phyloP scores from a whole-genome alignment of 2,113 vertebrate species.

The Morone saxatilis region DNA sequence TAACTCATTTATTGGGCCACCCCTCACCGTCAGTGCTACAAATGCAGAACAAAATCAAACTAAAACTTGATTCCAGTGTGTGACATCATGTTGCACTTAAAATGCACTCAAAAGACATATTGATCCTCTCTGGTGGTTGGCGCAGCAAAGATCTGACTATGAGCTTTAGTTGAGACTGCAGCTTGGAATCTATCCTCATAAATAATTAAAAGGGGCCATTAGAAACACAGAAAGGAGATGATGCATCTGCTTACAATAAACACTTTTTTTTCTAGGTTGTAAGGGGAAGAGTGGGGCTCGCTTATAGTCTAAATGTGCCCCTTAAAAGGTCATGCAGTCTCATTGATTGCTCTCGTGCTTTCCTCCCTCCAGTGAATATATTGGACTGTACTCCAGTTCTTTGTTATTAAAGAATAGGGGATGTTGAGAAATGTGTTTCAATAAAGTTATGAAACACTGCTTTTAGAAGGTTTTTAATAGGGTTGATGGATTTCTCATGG shows the following conservation, averaged over 20 bases:
- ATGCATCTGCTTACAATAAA: conserved; percentile 20
- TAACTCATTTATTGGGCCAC: background rate
- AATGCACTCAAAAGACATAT: conserved; percentile 21
- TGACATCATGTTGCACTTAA: conserved; percentile 34
- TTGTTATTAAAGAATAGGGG: background rate
- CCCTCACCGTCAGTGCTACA: background rate
- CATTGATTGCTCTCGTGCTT: background rate
- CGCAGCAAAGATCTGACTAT: conserved; percentile 11
- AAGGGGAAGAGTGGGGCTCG: background rate
- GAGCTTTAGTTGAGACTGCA: conserved; percentile 18
- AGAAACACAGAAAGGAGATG: conserved; percentile 24
- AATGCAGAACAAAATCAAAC: background rate
- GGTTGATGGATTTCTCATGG: background rate
- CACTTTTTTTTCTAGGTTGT: conserved; percentile 9
- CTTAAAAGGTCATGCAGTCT: background rate
- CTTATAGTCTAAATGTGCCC: conserved; percentile 7
- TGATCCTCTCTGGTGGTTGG: conserved; percentile 5
- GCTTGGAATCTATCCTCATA: conserved; percentile 36
- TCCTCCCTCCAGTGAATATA: background rate
- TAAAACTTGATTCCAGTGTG: background rate
- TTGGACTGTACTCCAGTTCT: background rate
- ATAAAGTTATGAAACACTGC: background rate
- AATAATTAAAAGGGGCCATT: conserved; percentile 52
- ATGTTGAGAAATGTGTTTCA: background rate
- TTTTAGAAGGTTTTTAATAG: background rate